phyloP scores from a whole-genome alignment of 2,888 invertebrate genomes.

The Reticulitermes lucifugus region DNA sequence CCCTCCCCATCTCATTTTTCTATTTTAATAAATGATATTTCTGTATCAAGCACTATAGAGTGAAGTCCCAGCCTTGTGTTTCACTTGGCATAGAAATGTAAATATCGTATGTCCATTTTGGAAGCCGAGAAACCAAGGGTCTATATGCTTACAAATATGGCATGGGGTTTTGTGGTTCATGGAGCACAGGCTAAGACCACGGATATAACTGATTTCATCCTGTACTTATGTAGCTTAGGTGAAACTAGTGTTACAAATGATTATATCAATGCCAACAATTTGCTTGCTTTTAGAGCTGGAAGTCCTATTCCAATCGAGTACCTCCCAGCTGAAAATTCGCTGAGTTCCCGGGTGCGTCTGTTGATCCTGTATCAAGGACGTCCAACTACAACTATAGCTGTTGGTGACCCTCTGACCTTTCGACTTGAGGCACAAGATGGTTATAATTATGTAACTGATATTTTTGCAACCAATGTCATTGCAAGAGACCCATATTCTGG shows the following conservation, averaged over 20 bases:
- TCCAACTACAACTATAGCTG: conserved; percentile 93
- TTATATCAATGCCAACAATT: conserved; percentile 57
- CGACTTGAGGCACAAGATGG: conserved; percentile 90
- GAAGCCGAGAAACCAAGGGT: too few relatives aligned
- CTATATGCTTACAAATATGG: too few relatives aligned
- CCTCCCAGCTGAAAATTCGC: conserved; percentile 89
- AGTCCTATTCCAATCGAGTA: conserved; percentile 94
- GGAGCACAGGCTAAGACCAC: too few relatives aligned
- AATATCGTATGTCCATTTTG: too few relatives aligned
- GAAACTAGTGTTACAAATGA: neutral
- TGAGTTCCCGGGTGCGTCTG: conserved; percentile 88
- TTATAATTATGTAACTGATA: conserved; percentile 88
- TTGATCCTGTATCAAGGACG: conserved; percentile 87
- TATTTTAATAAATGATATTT: too few relatives aligned
- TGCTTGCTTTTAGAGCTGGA: conserved; percentile 75
- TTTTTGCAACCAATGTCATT: conserved; percentile 93
- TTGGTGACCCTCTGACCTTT: conserved; percentile 92
- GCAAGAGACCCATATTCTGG: conserved; percentile 94
- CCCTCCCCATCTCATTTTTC: too few relatives aligned
- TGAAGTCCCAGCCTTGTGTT: too few relatives aligned
- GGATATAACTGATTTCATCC: too few relatives aligned
- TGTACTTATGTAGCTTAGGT: neutral
- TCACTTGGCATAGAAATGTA: too few relatives aligned
- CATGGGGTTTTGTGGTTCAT: too few relatives aligned
- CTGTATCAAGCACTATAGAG: too few relatives aligned